A percentile compares a stretch with the other conserved stretches of the same genome.
Evolutionary conservation across 2,113 vertebrate species (phyloP).

Genomic region (Tachysurus vachellii): DNA sequence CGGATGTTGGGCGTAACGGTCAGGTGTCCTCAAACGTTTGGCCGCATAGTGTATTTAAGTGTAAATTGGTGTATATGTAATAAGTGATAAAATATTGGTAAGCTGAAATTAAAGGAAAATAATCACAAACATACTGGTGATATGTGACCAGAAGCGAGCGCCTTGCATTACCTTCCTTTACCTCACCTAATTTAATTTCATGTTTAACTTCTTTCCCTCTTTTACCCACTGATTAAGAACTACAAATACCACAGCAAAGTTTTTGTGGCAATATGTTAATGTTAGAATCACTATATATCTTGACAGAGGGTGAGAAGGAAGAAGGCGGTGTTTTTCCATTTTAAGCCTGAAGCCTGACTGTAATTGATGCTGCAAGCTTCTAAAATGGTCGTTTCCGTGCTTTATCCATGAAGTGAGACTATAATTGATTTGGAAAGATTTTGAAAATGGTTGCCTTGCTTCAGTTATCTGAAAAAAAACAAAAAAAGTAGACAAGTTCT

Average conservation of each 20-base stretch:
- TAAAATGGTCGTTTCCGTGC: slow-evolving; percentile 13
- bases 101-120: neutral
- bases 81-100: neutral
- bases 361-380: slow-evolving; percentile 33
- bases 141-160: neutral
- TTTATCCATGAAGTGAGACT: slow-evolving; percentile 13
- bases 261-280: neutral
- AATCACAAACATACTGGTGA: neutral
- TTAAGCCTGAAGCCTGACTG: slow-evolving; percentile 6
- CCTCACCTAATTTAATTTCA: no score
- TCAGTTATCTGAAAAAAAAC: neutral
- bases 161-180: no score
- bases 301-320: neutral
- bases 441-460: neutral
- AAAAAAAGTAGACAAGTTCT: neutral
- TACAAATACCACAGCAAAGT: neutral
- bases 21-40: no score
- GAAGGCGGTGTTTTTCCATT: slow-evolving; percentile 3
- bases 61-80: neutral
- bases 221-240: neutral
- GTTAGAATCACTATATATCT: neutral
- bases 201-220: neutral
- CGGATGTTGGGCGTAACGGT: neutral
- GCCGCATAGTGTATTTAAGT: neutral
- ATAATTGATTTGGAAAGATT: slow-evolving; percentile 21